Evolutionary conservation across 2,888 invertebrate species (phyloP).

Genomic region (Empis livida): DNA sequence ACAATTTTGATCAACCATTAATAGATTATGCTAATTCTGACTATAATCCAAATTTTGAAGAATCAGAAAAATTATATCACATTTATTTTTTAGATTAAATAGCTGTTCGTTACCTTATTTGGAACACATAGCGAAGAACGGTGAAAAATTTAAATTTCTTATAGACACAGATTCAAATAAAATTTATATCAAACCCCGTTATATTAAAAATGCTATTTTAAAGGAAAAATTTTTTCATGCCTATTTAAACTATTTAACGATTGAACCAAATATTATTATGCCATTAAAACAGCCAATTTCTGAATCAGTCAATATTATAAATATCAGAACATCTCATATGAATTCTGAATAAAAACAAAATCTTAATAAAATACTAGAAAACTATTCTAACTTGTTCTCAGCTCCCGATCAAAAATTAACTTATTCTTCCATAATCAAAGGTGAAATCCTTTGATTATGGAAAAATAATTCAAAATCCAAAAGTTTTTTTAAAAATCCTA

Average conservation of each 20-base stretch:
- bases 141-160: constrained; percentile 6
- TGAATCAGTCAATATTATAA: constrained; percentile 1
- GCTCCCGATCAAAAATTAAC: constrained; percentile 3
- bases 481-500: constrained; percentile 9
- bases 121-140: constrained; percentile 3
- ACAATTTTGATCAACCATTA: background rate
- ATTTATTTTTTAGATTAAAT: constrained; percentile 7
- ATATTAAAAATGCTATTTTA: constrained; percentile 2
- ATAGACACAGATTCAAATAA: constrained; percentile 7
- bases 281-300: constrained; percentile 2
- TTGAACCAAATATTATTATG: background rate
- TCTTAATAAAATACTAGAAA: background rate
- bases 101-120: constrained; percentile 8
- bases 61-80: background rate
- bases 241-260: background rate
- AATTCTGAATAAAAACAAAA: background rate
- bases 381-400: background rate
- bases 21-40: background rate
- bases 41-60: background rate
- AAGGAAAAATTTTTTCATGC: background rate
- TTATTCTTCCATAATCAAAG: constrained; percentile 9
- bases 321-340: background rate
- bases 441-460: constrained; percentile 6
- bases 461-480: too few species aligned
- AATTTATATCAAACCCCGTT: constrained; percentile 2